Base-by-base conservation (phyloP, 1,140 invertebrate genomes). In the Drosophila micromelanica region DNA sequence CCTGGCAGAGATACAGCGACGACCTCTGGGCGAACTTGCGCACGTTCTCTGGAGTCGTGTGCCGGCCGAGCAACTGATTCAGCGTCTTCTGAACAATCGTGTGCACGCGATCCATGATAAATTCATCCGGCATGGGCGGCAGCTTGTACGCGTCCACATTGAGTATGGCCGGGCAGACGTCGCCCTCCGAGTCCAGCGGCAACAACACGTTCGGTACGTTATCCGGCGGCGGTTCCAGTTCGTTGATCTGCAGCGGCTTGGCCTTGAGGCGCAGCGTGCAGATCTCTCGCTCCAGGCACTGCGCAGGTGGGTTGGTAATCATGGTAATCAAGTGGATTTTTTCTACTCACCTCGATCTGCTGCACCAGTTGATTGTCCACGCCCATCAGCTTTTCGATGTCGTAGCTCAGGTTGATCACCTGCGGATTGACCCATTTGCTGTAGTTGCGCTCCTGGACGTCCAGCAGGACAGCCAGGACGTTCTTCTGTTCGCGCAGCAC, bases 401-500 rank as follows among this genome's bases (percentile, higher is more conserved):
- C 93, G 32, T 80, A 78, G 27, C 87, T 79, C 1, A 92, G 76
- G 40, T 92, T 84, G 8, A 90, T 67, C 8, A 72, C 62, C 20
- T 76, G 80, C 0, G 86, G 86, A 12, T 80, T 79, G 23, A 76
- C 71, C 59, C 91, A 80, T 60, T 91, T 91, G 17, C 79, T 78
- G 54, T 76, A 80, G 69, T 92, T 92, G 37, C 91, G 91, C 11
- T 84, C 67, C 70, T 93, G 93, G 30, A 76, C 56, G 12, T 93
- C 85, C 8, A 93, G 59, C 8, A 93, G 40, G 56, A 92, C 91
- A 2, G 77, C 71, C 2, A 95, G 76, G 43, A 94, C 92, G 2
- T 91, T 85, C 63, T 93, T 93, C 75, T 95, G 94, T 55, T 94
- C 93, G 35, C 93, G 92, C n/a, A 95, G 81, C 23, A 94, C 85